These are phyloP conservation scores for Phoenicopterus ruber DNA, from an alignment of 2,113 vertebrate genomes.

Conservation along the genomic window DNA sequence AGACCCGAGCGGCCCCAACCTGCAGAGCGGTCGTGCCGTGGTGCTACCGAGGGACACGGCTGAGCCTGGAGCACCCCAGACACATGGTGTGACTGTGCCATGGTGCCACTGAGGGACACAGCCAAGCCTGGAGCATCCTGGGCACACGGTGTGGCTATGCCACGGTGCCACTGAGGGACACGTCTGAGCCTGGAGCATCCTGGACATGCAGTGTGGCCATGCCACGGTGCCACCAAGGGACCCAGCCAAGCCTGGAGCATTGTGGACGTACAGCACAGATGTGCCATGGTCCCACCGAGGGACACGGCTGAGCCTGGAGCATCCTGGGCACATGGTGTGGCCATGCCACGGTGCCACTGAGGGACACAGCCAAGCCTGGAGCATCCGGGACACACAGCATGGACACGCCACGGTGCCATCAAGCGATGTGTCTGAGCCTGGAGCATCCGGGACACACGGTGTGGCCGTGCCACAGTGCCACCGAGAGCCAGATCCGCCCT, in stretches of 20 bases:
- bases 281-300: neutral
- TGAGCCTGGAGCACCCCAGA: neutral
- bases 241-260: accelerated
- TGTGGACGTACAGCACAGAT: accelerated
- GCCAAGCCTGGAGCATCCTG: accelerated
- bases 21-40: accelerated
- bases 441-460: accelerated
- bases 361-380: accelerated
- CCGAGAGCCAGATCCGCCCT: neutral
- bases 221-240: neutral
- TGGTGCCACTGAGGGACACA: neutral
- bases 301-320: neutral
- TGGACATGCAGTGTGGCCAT: accelerated
- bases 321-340: neutral
- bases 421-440: accelerated
- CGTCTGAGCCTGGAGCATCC: accelerated
- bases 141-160: neutral
- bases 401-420: neutral
- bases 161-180: neutral
- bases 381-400: accelerated
- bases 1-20: accelerated
- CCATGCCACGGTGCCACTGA: accelerated
- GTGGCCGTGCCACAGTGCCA: neutral
- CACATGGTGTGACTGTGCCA: accelerated
- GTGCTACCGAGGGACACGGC: neutral